Base-by-base conservation (phyloP, 2,113 vertebrate genomes). In the Numida meleagris region DNA sequence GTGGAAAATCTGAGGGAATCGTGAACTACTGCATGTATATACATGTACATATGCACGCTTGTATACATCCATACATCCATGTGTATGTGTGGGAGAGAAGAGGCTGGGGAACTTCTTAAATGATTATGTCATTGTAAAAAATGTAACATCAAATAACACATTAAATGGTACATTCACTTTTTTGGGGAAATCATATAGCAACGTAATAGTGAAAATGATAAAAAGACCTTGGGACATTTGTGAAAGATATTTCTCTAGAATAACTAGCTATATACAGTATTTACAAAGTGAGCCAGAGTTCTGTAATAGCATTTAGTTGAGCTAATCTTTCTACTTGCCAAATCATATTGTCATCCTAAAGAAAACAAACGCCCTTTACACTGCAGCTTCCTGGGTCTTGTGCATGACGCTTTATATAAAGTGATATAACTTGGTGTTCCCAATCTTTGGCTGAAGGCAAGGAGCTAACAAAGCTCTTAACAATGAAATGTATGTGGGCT, bases 301-400 rank as follows among this genome's bases (percentile, higher is more conserved):
- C 73, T 67, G 9, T 72, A 57, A 80, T 85, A 89, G 24, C 34
- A 75, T 82, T 95, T 81, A 78, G 36, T 83, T 91, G 58, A 93
- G 75, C 72, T 86, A 70, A 93, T 94, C 61, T 89, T 89, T 76
- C 38, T 80, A 31, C 42, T 48, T 83, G 68, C 36, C 36, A 61
- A 19, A 18, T 14, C 63, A 38, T 77, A 58, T 1, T 78, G 40
- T 36, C 27, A 48, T 65, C 16, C 33, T 16, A 61, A 40, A 78
- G 58, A 63, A 90, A 88, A 65, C 17, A 84, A 86, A 42, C 6
- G 71, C 24, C 18, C 18, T 83, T 71, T 67, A 55, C 31, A 67
- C 16, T 11, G 40, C 50, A 70, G 14, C 33, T 77, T 82, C 0
- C 0, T 66, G 38, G 5, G 8, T n/a, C 80, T 31, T 85, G 33